Base-by-base conservation (phyloP, 35 echinoderm and acorn worm genomes). In the Heliocidaris tuberculata region DNA sequence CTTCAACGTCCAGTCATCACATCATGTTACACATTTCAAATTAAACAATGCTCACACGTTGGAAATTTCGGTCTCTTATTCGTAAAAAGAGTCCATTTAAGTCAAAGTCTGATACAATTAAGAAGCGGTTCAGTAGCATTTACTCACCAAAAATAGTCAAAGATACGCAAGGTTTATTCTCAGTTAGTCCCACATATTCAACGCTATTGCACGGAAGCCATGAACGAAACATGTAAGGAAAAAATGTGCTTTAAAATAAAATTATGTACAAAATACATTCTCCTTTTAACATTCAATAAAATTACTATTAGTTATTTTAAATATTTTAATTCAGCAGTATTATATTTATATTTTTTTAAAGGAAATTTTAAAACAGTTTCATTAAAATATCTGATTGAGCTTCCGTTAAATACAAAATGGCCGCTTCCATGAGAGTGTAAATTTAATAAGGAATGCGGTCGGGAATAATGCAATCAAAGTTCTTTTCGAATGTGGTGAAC, bases 91-190 rank as follows among this genome's bases (percentile, higher is more conserved):
- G 27, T 78, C 65, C 0, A 78, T 78, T 27, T n/a, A 24, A 27
- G 8, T 24, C 19, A 7, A 27, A 7, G n/a, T 78, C 27, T n/a
- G 2, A n/a, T 7, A 78, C 27, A 78, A 78, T 78, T n/a, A 24
- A n/a, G 27, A 78, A 78, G 65, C 27, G 19, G 19, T 6, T 27
- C 8, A 78, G 21, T 78, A 24, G 27, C 21, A n/a, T 78, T 78
- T 78, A 78, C 65, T 78, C 27, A 78, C 65, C 65, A 78, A 78
- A 78, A 78, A 78, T 78, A 78, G 65, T 78, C 65, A 78, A 78
- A 27, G 3, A 3, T 78, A 78, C 65, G 27, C 65, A 78, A 24
- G 65, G 65, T 78, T 78, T 78, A 78, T 78, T 78, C 65, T 27
- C 65, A 78, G 27, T 78, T n/a, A 78, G 65, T 78, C 65, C 65